Percentiles rank a stretch among this genome's conserved stretches.
Conservation (phyloP, 2,113 vertebrate genomes). For the Carassius gibelio region DNA sequence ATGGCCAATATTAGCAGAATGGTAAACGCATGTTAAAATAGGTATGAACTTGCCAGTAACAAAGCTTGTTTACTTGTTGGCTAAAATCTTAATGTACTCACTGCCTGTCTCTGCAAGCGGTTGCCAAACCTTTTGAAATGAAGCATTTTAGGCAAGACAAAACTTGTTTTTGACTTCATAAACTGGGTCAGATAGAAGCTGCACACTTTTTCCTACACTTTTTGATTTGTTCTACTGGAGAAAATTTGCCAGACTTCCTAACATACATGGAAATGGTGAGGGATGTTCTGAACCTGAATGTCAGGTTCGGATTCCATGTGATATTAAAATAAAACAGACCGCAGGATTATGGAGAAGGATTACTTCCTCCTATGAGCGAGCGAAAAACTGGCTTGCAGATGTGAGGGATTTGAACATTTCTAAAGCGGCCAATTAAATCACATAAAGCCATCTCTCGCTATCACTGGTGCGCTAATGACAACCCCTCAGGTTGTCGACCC, state of each 20-base stretch:
- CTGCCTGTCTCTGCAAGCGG: neutral
- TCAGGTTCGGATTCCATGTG: neutral
- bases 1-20: neutral
- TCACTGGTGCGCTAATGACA: neutral
- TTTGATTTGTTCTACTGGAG: neutral
- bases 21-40: too few relatives aligned
- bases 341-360: neutral
- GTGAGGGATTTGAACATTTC: neutral
- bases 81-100: neutral
- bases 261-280: too few relatives aligned
- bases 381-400: neutral
- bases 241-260: neutral
- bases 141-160: neutral
- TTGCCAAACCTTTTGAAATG: neutral
- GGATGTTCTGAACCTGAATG: neutral
- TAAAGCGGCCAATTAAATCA: conserved; percentile 10
- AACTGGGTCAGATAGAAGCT: neutral
- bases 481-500: conserved; percentile 14
- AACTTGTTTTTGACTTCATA: neutral
- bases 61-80: neutral
- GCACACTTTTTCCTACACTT: neutral
- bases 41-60: neutral
- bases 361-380: neutral
- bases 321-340: neutral
- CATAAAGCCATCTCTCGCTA: neutral